Percentiles rank a stretch among this genome's conserved stretches.
Conservation (phyloP, 2,888 invertebrate genomes). For the Drosophila suboccidentalis region DNA sequence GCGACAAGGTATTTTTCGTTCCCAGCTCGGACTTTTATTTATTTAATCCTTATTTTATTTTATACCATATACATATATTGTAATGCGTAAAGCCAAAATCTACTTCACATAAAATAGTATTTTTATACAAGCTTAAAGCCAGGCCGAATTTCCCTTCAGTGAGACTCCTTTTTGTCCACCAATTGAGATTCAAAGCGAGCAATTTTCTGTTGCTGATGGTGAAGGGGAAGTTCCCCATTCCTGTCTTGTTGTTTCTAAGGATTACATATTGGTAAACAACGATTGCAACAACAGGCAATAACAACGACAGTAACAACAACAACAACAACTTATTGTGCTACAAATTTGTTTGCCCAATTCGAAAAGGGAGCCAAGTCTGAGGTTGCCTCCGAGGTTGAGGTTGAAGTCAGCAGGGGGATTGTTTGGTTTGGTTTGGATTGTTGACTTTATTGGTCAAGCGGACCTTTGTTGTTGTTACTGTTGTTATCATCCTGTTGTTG, state of each 20-base stretch:
- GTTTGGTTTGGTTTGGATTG: conserved; percentile 80
- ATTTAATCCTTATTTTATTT: conserved; percentile 27
- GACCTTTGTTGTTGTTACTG: conserved; percentile 31
- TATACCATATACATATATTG: conserved; percentile 19
- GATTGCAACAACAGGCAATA: conserved; percentile 70
- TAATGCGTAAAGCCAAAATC: conserved; percentile 3
- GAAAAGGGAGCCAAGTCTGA: conserved; percentile 9
- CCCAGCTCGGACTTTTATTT: conserved; percentile 36
- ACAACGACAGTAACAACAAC: conserved; percentile 22
- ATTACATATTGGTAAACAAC: conserved; percentile 81
- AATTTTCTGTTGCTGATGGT: not conserved
- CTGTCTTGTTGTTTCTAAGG: conserved; percentile 72
- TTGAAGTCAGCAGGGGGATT: conserved; percentile 13
- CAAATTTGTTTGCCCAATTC: conserved; percentile 73
- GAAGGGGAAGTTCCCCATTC: not conserved
- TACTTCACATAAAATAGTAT: conserved; percentile 28
- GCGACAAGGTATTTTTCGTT: conserved; percentile 65
- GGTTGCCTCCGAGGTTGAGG: conserved; percentile 5
- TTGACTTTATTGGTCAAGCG: conserved; percentile 79
- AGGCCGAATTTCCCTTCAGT: not conserved
- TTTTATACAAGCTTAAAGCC: conserved; percentile 38
- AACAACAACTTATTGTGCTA: conserved; percentile 70
- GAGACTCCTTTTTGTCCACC: not conserved
- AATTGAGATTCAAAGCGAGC: conserved; percentile 68
- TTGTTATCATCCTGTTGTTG: conserved; percentile 32